A percentile compares a stretch with the other conserved stretches of the same genome.
Evolutionary conservation across 2,113 vertebrate genomes (phyloP).

Genomic region (Cochlearius cochlearius): DNA sequence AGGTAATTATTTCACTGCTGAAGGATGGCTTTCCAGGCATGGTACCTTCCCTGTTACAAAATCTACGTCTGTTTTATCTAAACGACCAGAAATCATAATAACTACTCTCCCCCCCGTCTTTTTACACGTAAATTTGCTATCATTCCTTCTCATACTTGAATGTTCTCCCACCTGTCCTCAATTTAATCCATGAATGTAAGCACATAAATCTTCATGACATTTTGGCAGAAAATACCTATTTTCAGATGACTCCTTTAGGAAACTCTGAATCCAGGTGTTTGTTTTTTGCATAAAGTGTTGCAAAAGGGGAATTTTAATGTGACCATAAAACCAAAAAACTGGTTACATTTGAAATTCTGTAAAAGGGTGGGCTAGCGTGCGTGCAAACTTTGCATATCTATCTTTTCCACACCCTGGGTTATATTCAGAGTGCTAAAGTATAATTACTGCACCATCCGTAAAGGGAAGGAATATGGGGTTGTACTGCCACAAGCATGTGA

Average conservation of each 20-base stretch:
- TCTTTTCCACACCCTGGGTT: constrained; percentile 66
- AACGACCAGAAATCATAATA: constrained; percentile 68
- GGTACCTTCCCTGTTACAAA: neutral
- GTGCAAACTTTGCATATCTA: constrained; percentile 57
- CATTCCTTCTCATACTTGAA: constrained; percentile 73
- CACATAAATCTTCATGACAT: constrained; percentile 82
- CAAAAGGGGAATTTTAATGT: constrained; percentile 75
- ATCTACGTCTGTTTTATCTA: constrained; percentile 63
- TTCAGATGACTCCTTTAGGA: constrained; percentile 81
- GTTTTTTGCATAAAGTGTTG: constrained; percentile 74
- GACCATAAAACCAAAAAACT: constrained; percentile 44
- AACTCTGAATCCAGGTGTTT: constrained; percentile 81
- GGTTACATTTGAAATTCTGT: constrained; percentile 48
- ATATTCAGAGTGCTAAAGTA: constrained; percentile 60
- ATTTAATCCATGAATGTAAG: constrained; percentile 80
- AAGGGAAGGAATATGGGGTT: constrained; percentile 7
- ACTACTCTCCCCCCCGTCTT: neutral
- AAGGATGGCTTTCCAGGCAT: constrained; percentile 61
- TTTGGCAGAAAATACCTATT: constrained; percentile 80
- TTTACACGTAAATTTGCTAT: constrained; percentile 71
- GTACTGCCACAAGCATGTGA: neutral
- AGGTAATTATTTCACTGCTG: constrained; percentile 70
- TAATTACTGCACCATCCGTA: constrained; percentile 72
- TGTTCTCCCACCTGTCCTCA: constrained; percentile 84
- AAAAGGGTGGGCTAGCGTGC: constrained; percentile 37